phyloP scores from a whole-genome alignment of 2,797 vertebrate genomes.

The Sternarchorhynchus goeldii region DNA sequence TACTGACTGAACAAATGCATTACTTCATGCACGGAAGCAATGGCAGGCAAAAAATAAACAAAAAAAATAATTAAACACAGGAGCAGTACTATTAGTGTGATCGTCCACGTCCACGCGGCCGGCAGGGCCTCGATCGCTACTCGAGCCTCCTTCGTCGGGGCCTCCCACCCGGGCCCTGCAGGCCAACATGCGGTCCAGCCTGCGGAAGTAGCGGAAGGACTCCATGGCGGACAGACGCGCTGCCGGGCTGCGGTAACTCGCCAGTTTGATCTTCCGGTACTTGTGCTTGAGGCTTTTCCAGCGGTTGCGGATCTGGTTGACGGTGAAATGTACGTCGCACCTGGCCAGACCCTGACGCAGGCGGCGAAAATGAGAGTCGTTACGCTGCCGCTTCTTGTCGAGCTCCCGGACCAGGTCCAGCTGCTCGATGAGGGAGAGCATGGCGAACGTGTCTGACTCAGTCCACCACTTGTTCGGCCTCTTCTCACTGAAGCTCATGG shows the following conservation, averaged over 20 bases:
- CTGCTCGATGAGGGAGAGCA: constrained; percentile 63
- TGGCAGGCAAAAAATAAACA: not conserved
- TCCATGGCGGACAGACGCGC: constrained; percentile 59
- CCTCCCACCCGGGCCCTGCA: constrained; percentile 47
- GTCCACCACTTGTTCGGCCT: constrained; percentile 66
- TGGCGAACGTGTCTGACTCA: constrained; percentile 62
- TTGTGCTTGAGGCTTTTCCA: constrained; percentile 67
- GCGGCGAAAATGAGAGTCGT: constrained; percentile 60
- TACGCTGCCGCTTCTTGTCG: constrained; percentile 64
- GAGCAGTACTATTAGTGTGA: constrained; percentile 55
- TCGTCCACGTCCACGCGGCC: constrained; percentile 57
- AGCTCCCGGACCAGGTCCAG: constrained; percentile 62
- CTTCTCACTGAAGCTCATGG: constrained; percentile 60
- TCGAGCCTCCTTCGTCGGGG: constrained; percentile 39
- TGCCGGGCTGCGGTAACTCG: constrained; percentile 56
- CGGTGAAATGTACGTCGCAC: constrained; percentile 60
- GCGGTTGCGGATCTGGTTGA: constrained; percentile 64
- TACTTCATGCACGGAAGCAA: constrained; percentile 34
- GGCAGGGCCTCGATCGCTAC: constrained; percentile 43
- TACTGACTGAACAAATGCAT: not conserved
- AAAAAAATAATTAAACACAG: not conserved
- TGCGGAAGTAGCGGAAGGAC: constrained; percentile 62
- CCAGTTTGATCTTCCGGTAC: constrained; percentile 64
- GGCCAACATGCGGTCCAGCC: constrained; percentile 64
- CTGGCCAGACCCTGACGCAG: constrained; percentile 56